Evolutionary conservation across 2,888 invertebrate species (phyloP).

Genomic region (Macroteleia sp.): DNA sequence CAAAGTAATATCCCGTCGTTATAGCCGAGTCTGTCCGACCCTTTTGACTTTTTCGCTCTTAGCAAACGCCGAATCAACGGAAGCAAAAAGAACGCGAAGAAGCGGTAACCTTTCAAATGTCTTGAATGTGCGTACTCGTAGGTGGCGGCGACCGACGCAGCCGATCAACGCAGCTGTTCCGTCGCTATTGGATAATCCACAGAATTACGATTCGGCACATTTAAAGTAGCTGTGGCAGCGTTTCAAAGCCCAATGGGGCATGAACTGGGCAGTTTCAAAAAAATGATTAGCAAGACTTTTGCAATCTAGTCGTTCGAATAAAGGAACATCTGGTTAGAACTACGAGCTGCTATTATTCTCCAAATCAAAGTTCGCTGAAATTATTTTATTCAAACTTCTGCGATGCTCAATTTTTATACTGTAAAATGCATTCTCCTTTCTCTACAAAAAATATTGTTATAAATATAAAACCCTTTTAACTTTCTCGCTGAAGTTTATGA

Average conservation of each 20-base stretch:
- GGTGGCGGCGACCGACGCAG: slow-evolving; percentile 38
- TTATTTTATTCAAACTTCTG: too few species aligned
- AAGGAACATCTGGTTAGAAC: slow-evolving; percentile 55
- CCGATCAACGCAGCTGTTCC: slow-evolving; percentile 62
- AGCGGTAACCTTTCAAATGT: slow-evolving; percentile 55
- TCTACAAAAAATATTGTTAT: too few species aligned
- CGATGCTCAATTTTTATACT: too few species aligned
- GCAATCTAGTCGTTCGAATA: slow-evolving; percentile 37
- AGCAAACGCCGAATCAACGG: slow-evolving; percentile 26
- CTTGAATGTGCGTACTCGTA: slow-evolving; percentile 45
- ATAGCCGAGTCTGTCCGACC: slow-evolving; percentile 1
- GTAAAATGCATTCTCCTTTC: too few species aligned
- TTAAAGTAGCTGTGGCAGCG: slow-evolving; percentile 44
- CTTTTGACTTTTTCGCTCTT: slow-evolving; percentile 49
- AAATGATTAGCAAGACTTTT: slow-evolving; percentile 44
- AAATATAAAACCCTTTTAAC: too few species aligned
- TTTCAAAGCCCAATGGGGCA: slow-evolving; percentile 48
- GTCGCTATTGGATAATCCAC: slow-evolving; percentile 55
- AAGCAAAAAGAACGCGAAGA: slow-evolving; percentile 45
- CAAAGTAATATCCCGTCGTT: slow-evolving; percentile 41
- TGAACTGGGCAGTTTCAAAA: slow-evolving; percentile 51
- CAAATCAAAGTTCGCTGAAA: slow-evolving; percentile 10
- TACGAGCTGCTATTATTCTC: slow-evolving; percentile 26
- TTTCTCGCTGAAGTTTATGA: too few species aligned
- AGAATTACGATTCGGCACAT: slow-evolving; percentile 58